Evolutionary conservation across 2,888 invertebrate genomes (phyloP), one percentile per base, ranked within the genome.

Genomic region (Andrena hattorfiana): DNA sequence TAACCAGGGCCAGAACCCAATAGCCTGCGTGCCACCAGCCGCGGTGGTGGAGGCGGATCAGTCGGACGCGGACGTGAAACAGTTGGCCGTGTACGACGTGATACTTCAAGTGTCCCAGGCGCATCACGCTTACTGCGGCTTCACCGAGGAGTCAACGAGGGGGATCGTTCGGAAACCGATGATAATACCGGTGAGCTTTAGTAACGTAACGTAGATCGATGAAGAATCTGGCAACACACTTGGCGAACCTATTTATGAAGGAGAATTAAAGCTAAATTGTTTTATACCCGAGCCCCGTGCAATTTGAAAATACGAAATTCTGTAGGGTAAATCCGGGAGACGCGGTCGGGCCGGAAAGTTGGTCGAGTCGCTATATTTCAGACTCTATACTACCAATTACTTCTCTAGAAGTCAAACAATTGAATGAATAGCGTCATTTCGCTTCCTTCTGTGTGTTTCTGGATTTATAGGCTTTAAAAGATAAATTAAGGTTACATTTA

Each of bases 51-150:
- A 94, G 82, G 94, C 95, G 56, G 95, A 95, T 89, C 94, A 95
- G 83, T 94, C 96, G 75, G 95, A 95, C 62, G 94, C 94, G 51
- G 94, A 95, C 83, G 92, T 94, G 70, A 94, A 94, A 84, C 95
- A 97, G 92, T 93, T 97, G 90, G 96, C 96, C 68, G 95, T 97
- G 86, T 97, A 97, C 94, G 97, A 97, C 94, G 95, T 97, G 89
- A 97, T 97, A 89, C 95, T 97, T 89, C 96, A 96, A 91, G 96
- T 98, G 64, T 96, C 97, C 7, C 96, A 96, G 92, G 98, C 99
- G 6, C 98, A 99, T 94, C 97, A 97, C 90, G 96, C 96, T 88
- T 97, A 98, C 94, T 98, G 98, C 94, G 96, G 97, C 83, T 98
- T 98, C 94, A 98, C 97, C 26, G 98, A 98, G 90, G 98, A 98